Evolutionary conservation across 2,888 invertebrate genomes (phyloP).

Genomic region (Drosophila barbarae): DNA sequence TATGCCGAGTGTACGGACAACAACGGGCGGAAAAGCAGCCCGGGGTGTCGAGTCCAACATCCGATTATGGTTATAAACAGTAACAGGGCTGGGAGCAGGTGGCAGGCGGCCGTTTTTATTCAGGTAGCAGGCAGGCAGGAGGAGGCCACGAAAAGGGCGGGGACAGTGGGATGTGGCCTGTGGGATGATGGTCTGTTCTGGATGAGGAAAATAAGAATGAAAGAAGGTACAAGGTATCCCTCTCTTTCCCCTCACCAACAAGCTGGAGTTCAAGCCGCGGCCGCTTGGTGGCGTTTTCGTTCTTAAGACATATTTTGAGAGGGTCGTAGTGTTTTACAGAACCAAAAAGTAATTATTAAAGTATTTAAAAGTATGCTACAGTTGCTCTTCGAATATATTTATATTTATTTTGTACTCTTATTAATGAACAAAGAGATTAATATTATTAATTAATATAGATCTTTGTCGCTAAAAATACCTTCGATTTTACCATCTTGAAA

Average conservation of each 20-base stretch:
- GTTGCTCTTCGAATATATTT: neutral
- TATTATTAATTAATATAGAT: too few species aligned
- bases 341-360: neutral
- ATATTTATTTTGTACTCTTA: neutral
- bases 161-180: too few species aligned
- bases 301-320: too few species aligned
- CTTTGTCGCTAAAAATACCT: too few species aligned
- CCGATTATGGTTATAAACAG: slow-evolving; percentile 29
- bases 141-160: neutral
- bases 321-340: neutral
- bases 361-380: neutral
- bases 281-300: too few species aligned
- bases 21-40: slow-evolving; percentile 2
- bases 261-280: too few species aligned
- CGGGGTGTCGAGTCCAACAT: slow-evolving; percentile 21
- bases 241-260: too few species aligned
- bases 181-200: neutral
- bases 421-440: neutral
- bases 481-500: neutral
- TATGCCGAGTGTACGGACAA: neutral
- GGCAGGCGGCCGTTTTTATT: neutral
- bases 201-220: neutral
- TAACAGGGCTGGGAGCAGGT: neutral
- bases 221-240: too few species aligned
- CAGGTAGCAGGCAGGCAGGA: slow-evolving; percentile 5